phyloP scores from a whole-genome alignment of 2,888 invertebrate species.

The Cristatella mucedo region DNA sequence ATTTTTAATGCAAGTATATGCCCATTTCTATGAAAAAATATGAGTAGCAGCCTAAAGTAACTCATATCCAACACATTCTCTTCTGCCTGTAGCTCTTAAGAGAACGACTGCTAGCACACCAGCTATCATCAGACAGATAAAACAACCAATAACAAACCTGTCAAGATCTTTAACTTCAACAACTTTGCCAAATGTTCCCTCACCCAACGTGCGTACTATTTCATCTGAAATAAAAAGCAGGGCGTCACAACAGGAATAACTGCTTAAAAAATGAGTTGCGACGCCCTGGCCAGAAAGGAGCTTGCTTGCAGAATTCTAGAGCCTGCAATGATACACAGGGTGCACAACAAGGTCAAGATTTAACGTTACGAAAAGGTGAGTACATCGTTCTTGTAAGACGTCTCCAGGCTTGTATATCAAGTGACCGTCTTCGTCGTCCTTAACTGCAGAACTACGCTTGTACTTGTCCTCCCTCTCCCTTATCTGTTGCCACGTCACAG shows the following conservation, averaged over 20 bases:
- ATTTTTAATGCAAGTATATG: constrained; percentile 92
- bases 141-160: constrained; percentile 52
- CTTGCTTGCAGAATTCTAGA: background rate
- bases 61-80: no score
- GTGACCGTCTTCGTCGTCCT: constrained; percentile 99
- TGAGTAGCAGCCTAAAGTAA: no score
- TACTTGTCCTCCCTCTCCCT: no score
- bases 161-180: constrained; percentile 88
- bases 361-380: constrained; percentile 25
- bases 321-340: background rate
- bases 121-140: background rate
- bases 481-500: no score
- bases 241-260: background rate
- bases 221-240: constrained; percentile 56
- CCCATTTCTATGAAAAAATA: no score
- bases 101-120: no score
- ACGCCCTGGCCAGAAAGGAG: background rate
- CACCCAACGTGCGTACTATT: constrained; percentile 92
- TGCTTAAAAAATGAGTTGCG: constrained; percentile 1
- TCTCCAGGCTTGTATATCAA: constrained; percentile 98
- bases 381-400: constrained; percentile 93
- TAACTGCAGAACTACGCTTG: no score
- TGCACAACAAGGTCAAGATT: constrained; percentile 9
- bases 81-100: no score
- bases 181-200: constrained; percentile 99